These are phyloP conservation scores for Chlorops oryzae DNA, from an alignment of 1,140 invertebrate species.

Conservation along the genomic window DNA sequence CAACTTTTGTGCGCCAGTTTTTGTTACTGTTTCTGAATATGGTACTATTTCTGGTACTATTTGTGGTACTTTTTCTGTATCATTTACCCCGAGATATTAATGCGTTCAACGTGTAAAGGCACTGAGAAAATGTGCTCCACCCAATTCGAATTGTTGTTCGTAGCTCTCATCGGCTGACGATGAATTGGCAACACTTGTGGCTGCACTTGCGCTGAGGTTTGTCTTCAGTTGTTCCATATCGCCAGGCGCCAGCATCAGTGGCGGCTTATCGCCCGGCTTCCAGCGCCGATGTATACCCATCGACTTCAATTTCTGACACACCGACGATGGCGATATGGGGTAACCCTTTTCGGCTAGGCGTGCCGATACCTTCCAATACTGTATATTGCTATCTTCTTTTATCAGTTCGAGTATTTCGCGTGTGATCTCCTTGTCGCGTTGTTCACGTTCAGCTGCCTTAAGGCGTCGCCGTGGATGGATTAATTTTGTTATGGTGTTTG, in stretches of 20 bases:
- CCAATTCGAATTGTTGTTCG: constrained; percentile 42
- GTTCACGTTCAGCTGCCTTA: constrained; percentile 38
- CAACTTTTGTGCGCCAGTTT: no score
- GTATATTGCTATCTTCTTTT: constrained; percentile 44
- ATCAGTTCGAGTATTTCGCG: constrained; percentile 45
- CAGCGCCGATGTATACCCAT: constrained; percentile 44
- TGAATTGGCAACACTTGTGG: constrained; percentile 4
- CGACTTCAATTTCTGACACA: constrained; percentile 45
- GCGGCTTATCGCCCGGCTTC: constrained; percentile 45
- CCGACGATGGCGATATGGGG: constrained; percentile 42
- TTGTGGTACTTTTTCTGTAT: no score
- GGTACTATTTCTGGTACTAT: no score
- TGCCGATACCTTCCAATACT: constrained; percentile 45
- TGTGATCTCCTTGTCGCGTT: constrained; percentile 44
- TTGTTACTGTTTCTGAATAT: no score
- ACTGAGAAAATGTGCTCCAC: constrained; percentile 44
- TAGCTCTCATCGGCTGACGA: constrained; percentile 27
- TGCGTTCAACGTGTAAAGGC: constrained; percentile 39
- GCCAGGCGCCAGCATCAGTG: constrained; percentile 29
- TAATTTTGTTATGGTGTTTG: constrained; percentile 15
- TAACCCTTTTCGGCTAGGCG: constrained; percentile 43
- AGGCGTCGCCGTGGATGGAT: constrained; percentile 36
- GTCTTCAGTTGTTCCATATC: constrained; percentile 40
- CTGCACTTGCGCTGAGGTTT: constrained; percentile 23
- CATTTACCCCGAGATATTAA: no score